Evolutionary conservation across 2,797 vertebrate genomes (phyloP).

Genomic region (Sardinella longiceps): DNA sequence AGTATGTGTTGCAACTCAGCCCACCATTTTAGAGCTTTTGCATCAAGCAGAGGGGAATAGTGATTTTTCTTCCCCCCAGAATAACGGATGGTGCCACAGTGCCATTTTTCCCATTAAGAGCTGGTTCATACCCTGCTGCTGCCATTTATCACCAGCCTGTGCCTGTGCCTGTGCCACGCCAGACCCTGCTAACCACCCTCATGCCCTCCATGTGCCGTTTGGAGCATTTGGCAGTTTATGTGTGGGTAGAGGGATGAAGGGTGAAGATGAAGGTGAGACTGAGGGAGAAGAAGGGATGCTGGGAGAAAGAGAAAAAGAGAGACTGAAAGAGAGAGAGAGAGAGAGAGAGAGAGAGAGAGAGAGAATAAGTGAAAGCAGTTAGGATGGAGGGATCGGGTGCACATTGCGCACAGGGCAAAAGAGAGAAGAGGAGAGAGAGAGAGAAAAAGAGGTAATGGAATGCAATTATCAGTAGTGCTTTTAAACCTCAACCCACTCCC

Average conservation of each 20-base stretch:
- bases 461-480: constrained; percentile 12
- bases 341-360: background rate
- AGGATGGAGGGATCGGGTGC: too few relatives aligned
- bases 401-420: background rate
- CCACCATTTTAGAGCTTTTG: background rate
- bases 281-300: background rate
- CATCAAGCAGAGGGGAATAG: background rate
- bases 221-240: constrained; percentile 7
- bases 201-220: background rate
- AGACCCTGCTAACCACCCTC: background rate
- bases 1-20: background rate
- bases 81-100: background rate
- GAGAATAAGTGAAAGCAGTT: background rate
- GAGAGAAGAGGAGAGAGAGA: background rate
- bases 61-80: background rate
- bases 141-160: background rate
- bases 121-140: background rate
- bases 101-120: background rate
- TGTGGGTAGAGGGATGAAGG: background rate
- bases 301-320: background rate
- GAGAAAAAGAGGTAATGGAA: background rate
- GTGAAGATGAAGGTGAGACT: background rate
- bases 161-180: background rate
- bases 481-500: background rate
- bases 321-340: background rate